Conservation (phyloP, 2,888 invertebrate genomes). For the Eueremaeus valkanovi region DNA sequence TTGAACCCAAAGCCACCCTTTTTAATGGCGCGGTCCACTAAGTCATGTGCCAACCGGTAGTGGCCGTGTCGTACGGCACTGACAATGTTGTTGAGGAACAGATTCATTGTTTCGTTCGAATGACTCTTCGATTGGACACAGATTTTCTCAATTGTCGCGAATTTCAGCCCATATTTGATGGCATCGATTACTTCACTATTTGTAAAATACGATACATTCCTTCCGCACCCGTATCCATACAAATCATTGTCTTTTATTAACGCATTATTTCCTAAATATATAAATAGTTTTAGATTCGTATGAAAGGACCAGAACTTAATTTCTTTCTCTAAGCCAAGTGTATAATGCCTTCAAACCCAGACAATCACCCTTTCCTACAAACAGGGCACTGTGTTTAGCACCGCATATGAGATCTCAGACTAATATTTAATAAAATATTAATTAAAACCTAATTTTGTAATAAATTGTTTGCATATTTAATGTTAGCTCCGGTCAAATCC, state of each 20-base stretch:
- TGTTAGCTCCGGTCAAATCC: no score
- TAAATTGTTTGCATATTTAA: no score
- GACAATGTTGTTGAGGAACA: slow-evolving; percentile 47
- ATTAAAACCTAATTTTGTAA: no score
- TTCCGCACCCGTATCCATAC: not conserved
- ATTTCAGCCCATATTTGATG: not conserved
- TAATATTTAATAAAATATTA: no score
- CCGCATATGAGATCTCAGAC: no score
- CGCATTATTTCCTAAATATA: slow-evolving; percentile 57
- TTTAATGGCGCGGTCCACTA: slow-evolving; percentile 52
- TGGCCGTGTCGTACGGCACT: slow-evolving; percentile 54
- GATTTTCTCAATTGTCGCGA: not conserved
- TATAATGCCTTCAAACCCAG: no score
- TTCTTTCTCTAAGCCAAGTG: no score
- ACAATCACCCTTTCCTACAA: no score
- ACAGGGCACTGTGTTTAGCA: no score
- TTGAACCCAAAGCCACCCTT: slow-evolving; percentile 53
- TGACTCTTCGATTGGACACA: not conserved
- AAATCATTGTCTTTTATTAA: slow-evolving; percentile 47
- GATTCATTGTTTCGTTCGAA: not conserved
- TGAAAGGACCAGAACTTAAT: no score
- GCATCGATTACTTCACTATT: not conserved
- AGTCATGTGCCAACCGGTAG: slow-evolving; percentile 52
- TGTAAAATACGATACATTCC: not conserved
- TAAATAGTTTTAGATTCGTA: no score